Conservation (phyloP, 2,888 invertebrate species). For the Glyphotaelius pellucidus region DNA sequence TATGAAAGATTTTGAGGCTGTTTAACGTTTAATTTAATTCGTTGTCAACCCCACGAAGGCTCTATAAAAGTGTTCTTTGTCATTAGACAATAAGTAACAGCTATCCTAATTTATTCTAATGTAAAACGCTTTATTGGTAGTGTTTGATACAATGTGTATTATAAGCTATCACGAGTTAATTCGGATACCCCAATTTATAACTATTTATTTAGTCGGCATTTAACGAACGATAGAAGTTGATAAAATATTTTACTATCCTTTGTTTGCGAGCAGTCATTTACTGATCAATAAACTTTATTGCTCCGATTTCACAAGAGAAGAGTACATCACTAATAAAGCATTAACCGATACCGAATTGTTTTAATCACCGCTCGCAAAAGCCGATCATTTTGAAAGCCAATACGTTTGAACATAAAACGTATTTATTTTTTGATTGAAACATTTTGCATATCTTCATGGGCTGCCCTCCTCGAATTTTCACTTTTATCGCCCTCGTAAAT, state of each 20-base stretch:
- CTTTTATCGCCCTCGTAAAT: slow-evolving; percentile 40
- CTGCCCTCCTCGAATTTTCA: slow-evolving; percentile 28
- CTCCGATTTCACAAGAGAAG: slow-evolving; percentile 21
- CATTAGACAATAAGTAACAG: neutral
- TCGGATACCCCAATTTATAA: neutral
- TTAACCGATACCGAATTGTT: slow-evolving; percentile 38
- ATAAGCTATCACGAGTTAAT: neutral
- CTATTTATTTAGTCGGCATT: slow-evolving; percentile 13
- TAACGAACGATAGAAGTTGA: slow-evolving; percentile 11
- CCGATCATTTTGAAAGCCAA: slow-evolving; percentile 14
- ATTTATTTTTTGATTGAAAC: slow-evolving; percentile 38
- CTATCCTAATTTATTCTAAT: neutral
- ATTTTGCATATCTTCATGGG: slow-evolving; percentile 34
- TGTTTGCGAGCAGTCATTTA: slow-evolving; percentile 37
- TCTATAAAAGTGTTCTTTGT: neutral
- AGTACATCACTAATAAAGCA: slow-evolving; percentile 18
- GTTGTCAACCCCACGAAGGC: neutral
- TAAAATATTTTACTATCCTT: slow-evolving; percentile 26
- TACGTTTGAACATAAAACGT: slow-evolving; percentile 27
- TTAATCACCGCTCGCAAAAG: slow-evolving; percentile 41
- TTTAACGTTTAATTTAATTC: neutral
- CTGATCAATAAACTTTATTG: slow-evolving; percentile 52
- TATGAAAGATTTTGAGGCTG: neutral
- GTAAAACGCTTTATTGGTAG: neutral
- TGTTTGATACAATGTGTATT: neutral